Conservation (phyloP, 1,140 invertebrate genomes). For the Ceratina japonica region DNA sequence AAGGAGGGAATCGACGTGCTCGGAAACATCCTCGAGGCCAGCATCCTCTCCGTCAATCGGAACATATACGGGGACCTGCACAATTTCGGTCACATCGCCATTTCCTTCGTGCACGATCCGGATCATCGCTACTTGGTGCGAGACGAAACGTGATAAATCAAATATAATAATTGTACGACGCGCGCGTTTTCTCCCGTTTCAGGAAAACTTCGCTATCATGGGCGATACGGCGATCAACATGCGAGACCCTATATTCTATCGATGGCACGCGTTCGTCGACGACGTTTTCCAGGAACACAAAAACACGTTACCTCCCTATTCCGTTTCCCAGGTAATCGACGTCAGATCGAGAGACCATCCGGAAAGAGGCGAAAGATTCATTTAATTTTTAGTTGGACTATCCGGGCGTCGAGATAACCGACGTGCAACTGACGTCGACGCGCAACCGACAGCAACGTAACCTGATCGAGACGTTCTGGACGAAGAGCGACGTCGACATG, state of each 20-base stretch:
- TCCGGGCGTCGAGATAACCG: slow-evolving; percentile 81
- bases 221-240: slow-evolving; percentile 87
- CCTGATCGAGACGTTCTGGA: slow-evolving; percentile 85
- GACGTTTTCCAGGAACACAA: slow-evolving; percentile 90
- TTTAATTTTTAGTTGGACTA: slow-evolving; percentile 82
- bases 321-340: slow-evolving; percentile 77
- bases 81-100: slow-evolving; percentile 85
- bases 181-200: not conserved
- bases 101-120: slow-evolving; percentile 87
- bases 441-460: slow-evolving; percentile 78
- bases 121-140: slow-evolving; percentile 84
- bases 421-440: slow-evolving; percentile 75
- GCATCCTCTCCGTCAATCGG: slow-evolving; percentile 84
- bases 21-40: slow-evolving; percentile 89
- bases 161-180: not conserved
- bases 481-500: slow-evolving; percentile 86
- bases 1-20: slow-evolving; percentile 88
- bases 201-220: slow-evolving; percentile 85
- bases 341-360: not conserved
- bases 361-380: too few relatives aligned
- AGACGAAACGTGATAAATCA: too few relatives aligned
- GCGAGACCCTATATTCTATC: slow-evolving; percentile 92
- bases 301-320: slow-evolving; percentile 83
- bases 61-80: slow-evolving; percentile 87
- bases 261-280: slow-evolving; percentile 90